phyloP scores from a whole-genome alignment of 2,113 vertebrate genomes.

The Eclectus roratus region DNA sequence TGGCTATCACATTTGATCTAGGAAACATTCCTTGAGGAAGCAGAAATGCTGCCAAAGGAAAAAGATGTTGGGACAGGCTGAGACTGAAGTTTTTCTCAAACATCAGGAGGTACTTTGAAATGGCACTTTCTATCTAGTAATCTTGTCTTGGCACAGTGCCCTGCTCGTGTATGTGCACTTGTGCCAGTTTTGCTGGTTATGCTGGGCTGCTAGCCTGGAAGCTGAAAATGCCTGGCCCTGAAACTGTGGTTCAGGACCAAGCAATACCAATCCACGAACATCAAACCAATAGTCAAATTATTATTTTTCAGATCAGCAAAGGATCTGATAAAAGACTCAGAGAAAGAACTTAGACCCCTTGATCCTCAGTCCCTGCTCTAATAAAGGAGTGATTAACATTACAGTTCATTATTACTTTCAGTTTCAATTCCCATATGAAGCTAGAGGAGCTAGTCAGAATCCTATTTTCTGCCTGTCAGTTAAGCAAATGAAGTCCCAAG shows the following conservation, averaged over 20 bases:
- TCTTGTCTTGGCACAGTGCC: not conserved
- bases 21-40: not conserved
- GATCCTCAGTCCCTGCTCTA: constrained; percentile 10
- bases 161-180: not conserved
- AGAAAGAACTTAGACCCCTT: not conserved
- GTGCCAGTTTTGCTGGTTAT: not conserved
- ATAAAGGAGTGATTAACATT: constrained; percentile 57
- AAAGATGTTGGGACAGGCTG: not conserved
- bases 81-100: not conserved
- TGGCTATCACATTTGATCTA: not conserved
- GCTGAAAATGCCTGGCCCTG: not conserved
- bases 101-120: not conserved
- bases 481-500: constrained; percentile 49
- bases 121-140: not conserved
- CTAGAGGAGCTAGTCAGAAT: constrained; percentile 16
- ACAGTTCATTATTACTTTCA: constrained; percentile 47
- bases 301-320: not conserved
- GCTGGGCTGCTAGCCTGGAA: not conserved
- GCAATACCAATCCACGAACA: not conserved
- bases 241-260: not conserved
- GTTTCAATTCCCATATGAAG: constrained; percentile 38
- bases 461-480: constrained; percentile 51
- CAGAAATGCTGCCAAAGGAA: not conserved
- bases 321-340: not conserved
- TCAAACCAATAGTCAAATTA: not conserved